Evolutionary conservation across 2,113 vertebrate species (phyloP).

Genomic region (Raja brachyura): DNA sequence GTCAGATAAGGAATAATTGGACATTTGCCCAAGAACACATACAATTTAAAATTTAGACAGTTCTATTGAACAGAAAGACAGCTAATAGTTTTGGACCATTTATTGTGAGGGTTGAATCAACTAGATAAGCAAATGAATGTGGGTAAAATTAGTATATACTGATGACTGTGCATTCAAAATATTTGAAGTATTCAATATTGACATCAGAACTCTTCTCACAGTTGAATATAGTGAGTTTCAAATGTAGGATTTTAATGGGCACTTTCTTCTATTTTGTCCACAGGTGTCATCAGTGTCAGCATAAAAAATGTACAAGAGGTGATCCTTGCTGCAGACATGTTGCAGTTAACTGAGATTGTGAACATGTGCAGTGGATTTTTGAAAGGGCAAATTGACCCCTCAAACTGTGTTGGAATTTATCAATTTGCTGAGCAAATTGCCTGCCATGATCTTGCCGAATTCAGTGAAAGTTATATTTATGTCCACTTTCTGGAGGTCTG

Average conservation of each 20-base stretch:
- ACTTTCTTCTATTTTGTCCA: background rate
- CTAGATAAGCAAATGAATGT: background rate
- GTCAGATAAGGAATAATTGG: background rate
- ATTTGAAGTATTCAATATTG: background rate
- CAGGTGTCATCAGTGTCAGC: conserved; percentile 72
- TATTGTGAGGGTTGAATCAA: background rate
- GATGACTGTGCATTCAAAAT: background rate
- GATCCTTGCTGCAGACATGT: conserved; percentile 92
- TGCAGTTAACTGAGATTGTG: conserved; percentile 87
- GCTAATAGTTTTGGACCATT: background rate
- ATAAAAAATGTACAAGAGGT: conserved; percentile 89
- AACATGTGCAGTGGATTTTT: conserved; percentile 86
- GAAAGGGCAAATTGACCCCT: conserved; percentile 80
- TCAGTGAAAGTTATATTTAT: conserved; percentile 87
- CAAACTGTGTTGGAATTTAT: conserved; percentile 88
- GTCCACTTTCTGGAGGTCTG: conserved; percentile 83
- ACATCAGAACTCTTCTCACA: background rate
- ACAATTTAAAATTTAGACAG: background rate
- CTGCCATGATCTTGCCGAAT: conserved; percentile 79
- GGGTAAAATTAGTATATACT: background rate
- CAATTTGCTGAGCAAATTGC: conserved; percentile 93
- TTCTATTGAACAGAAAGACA: background rate
- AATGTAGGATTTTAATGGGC: background rate
- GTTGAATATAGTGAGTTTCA: background rate
- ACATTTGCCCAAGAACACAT: background rate